Evolutionary conservation across 2,888 invertebrate genomes (phyloP).

Genomic region (Epinotia nisella): DNA sequence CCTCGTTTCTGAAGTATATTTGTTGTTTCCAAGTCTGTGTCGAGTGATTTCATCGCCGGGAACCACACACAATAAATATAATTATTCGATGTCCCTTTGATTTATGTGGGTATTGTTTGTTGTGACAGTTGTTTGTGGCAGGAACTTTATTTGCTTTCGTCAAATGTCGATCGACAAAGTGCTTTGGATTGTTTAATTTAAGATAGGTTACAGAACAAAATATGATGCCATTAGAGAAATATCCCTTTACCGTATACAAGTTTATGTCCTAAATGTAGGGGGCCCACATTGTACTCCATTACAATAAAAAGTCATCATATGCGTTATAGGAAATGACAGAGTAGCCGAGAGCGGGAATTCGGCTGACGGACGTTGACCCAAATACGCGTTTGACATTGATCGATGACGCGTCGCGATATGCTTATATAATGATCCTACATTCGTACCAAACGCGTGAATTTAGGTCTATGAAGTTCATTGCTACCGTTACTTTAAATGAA

Average conservation of each 20-base stretch:
- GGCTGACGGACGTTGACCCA: constrained; percentile 81
- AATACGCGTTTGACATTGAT: constrained; percentile 84
- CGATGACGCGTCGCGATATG: constrained; percentile 78
- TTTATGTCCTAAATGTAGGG: constrained; percentile 13
- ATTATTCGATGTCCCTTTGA: constrained; percentile 16
- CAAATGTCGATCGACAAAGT: neutral
- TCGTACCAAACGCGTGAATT: constrained; percentile 67
- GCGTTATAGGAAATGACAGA: constrained; percentile 72
- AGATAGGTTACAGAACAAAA: neutral
- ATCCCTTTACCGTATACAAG: neutral
- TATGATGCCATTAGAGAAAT: neutral
- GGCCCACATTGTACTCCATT: constrained; percentile 28
- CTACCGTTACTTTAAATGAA: constrained; percentile 61
- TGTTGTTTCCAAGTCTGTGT: constrained; percentile 63
- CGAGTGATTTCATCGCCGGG: constrained; percentile 23
- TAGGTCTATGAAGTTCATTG: constrained; percentile 75
- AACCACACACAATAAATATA: constrained; percentile 23
- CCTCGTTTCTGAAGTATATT: constrained; percentile 56
- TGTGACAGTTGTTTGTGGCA: constrained; percentile 36
- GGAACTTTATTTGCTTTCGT: constrained; percentile 11
- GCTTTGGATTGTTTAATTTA: neutral
- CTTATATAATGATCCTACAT: constrained; percentile 67
- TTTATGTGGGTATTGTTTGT: constrained; percentile 28
- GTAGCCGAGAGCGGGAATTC: constrained; percentile 75
- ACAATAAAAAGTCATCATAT: constrained; percentile 60